Conservation (phyloP, 1,140 invertebrate species). For the Halyomorpha halys region DNA sequence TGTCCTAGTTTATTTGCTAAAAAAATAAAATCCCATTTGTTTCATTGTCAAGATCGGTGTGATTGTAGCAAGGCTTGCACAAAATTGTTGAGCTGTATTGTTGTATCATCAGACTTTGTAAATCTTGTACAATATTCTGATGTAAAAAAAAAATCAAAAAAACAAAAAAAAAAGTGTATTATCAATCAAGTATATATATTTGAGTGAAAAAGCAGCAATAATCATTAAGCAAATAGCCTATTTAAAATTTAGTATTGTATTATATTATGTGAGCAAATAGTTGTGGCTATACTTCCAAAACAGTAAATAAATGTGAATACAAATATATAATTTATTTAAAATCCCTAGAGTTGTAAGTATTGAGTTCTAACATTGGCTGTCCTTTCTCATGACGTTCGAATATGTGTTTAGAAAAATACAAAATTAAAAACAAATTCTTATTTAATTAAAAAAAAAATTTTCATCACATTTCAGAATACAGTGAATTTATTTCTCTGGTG, state of each 20-base stretch:
- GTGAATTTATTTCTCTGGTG: too few species aligned
- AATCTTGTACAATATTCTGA: conserved; percentile 19
- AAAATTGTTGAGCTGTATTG: conserved; percentile 23
- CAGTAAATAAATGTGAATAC: conserved; percentile 28
- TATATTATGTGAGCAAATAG: conserved; percentile 26
- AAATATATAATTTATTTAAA: conserved; percentile 25
- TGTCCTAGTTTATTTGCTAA: conserved; percentile 8
- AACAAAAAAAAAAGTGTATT: conserved; percentile 10
- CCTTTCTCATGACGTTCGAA: too few species aligned
- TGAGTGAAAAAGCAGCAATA: conserved; percentile 25
- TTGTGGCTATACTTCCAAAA: conserved; percentile 25
- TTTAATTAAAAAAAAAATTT: too few species aligned
- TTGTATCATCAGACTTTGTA: conserved; percentile 17
- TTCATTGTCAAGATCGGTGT: conserved; percentile 20
- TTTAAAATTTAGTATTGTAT: conserved; percentile 25
- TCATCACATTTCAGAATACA: too few species aligned
- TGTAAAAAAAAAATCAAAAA: background rate
- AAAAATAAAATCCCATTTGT: background rate
- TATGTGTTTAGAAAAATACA: too few species aligned
- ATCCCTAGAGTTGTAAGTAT: conserved; percentile 13
- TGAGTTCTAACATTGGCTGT: background rate
- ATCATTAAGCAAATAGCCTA: conserved; percentile 26
- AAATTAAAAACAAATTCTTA: too few species aligned
- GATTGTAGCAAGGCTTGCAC: conserved; percentile 21
- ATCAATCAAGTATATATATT: conserved; percentile 14